Evolutionary conservation across 1,140 invertebrate genomes (phyloP).

Genomic region (Aphaenogaster rudis): DNA sequence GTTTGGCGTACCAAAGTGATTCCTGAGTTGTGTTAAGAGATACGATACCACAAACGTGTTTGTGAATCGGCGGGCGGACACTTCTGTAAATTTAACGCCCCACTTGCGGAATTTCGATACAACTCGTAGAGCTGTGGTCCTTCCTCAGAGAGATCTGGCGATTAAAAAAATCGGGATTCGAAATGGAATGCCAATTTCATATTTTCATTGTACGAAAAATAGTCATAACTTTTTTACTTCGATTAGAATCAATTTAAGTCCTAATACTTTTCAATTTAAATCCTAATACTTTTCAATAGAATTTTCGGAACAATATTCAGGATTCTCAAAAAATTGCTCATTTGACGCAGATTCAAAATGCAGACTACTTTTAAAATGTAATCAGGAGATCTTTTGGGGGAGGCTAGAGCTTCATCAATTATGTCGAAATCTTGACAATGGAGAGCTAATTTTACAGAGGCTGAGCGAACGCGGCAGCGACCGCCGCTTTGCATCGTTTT

Average conservation of each 20-base stretch:
- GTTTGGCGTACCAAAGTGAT: conserved; percentile 73
- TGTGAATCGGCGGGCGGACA: conserved; percentile 64
- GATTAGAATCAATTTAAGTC: not conserved
- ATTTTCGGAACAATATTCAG: not conserved
- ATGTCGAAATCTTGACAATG: not conserved
- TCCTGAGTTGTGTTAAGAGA: conserved; percentile 66
- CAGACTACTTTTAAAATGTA: not conserved
- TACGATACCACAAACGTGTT: conserved; percentile 56
- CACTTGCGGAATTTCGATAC: not conserved
- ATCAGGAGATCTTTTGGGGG: not conserved
- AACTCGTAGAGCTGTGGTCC: not conserved
- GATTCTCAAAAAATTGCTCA: not conserved
- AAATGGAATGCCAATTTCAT: not conserved
- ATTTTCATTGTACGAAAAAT: not conserved
- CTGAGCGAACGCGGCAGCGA: conserved; percentile 60
- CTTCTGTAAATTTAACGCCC: conserved; percentile 8
- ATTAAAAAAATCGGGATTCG: not conserved
- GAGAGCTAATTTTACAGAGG: conserved; percentile 11
- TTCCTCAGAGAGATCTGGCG: not conserved
- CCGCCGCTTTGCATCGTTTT: conserved; percentile 64
- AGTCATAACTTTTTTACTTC: not conserved
- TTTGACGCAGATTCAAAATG: not conserved
- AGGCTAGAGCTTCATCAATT: not conserved
- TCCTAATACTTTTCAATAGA: not conserved
- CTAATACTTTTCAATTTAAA: not conserved